Evolutionary conservation across 2,888 invertebrate species (phyloP).

Genomic region (Lacanobia wlatinum): DNA sequence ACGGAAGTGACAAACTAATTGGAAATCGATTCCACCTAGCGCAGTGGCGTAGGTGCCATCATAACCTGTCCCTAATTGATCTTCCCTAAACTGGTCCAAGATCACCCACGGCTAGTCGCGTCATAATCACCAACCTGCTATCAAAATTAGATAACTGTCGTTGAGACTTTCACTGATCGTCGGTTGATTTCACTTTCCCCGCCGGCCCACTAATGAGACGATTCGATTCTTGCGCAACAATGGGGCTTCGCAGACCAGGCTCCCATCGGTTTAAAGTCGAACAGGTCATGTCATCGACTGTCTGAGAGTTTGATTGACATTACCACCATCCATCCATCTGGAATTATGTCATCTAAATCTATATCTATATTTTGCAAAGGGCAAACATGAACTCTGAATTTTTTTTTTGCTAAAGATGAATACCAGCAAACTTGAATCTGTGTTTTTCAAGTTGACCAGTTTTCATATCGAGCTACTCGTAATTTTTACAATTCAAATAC

Average conservation of each 20-base stretch:
- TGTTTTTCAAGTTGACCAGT: not conserved
- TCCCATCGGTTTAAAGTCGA: constrained; percentile 60
- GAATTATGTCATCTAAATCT: constrained; percentile 21
- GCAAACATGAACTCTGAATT: not conserved
- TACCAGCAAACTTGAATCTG: not conserved
- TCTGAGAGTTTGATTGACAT: constrained; percentile 50
- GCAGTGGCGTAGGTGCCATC: constrained; percentile 6
- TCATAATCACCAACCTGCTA: constrained; percentile 69
- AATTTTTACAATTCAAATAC: not conserved
- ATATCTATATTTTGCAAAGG: constrained; percentile 21
- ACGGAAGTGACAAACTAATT: constrained; percentile 38
- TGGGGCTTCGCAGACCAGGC: constrained; percentile 63
- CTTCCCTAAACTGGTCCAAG: constrained; percentile 52
- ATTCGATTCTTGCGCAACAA: constrained; percentile 82
- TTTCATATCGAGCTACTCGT: not conserved
- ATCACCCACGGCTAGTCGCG: constrained; percentile 48
- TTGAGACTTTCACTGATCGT: constrained; percentile 85
- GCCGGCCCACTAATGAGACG: constrained; percentile 78
- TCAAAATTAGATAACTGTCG: constrained; percentile 87
- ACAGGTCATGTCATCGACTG: constrained; percentile 62
- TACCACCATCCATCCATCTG: constrained; percentile 35
- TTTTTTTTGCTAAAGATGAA: not conserved
- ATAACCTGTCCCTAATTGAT: constrained; percentile 43
- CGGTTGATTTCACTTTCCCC: constrained; percentile 85
- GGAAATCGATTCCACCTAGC: constrained; percentile 14